phyloP scores from a whole-genome alignment of 2,888 invertebrate species.

The Diplolepis rosae region DNA sequence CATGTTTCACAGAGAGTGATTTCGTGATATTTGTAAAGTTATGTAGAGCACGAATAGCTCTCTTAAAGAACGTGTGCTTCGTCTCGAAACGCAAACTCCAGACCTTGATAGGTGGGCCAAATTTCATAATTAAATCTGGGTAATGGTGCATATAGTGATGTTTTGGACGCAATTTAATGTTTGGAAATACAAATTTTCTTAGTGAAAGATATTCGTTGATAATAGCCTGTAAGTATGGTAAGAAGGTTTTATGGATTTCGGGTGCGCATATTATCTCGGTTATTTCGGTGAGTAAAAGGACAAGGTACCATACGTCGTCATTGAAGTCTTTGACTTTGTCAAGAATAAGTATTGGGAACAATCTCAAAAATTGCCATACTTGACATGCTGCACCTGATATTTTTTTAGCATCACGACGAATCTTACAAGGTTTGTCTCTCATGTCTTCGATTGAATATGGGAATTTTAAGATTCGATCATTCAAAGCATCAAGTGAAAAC shows the following conservation, averaged over 20 bases:
- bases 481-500: slow-evolving; percentile 34
- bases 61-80: slow-evolving; percentile 52
- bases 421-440: slow-evolving; percentile 28
- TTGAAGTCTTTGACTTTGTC: slow-evolving; percentile 39
- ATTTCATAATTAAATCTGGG: slow-evolving; percentile 37
- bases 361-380: slow-evolving; percentile 37
- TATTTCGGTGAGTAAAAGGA: slow-evolving; percentile 44
- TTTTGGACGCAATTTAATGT: slow-evolving; percentile 38
- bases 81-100: slow-evolving; percentile 50
- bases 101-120: slow-evolving; percentile 41
- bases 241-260: slow-evolving; percentile 39
- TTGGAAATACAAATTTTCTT: slow-evolving; percentile 7
- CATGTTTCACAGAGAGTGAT: slow-evolving; percentile 38
- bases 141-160: slow-evolving; percentile 42
- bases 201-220: slow-evolving; percentile 9
- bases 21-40: slow-evolving; percentile 47
- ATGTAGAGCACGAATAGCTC: slow-evolving; percentile 25
- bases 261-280: slow-evolving; percentile 44
- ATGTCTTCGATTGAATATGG: slow-evolving; percentile 31
- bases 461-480: slow-evolving; percentile 25
- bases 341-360: slow-evolving; percentile 35
- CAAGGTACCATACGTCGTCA: slow-evolving; percentile 38
- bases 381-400: slow-evolving; percentile 38
- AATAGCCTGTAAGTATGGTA: slow-evolving; percentile 33
- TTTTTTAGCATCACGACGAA: not conserved